A percentile compares a stretch with the other conserved stretches of the same genome.
phyloP scores from a whole-genome alignment of 2,113 vertebrate species.

The Lasiurus cinereus region DNA sequence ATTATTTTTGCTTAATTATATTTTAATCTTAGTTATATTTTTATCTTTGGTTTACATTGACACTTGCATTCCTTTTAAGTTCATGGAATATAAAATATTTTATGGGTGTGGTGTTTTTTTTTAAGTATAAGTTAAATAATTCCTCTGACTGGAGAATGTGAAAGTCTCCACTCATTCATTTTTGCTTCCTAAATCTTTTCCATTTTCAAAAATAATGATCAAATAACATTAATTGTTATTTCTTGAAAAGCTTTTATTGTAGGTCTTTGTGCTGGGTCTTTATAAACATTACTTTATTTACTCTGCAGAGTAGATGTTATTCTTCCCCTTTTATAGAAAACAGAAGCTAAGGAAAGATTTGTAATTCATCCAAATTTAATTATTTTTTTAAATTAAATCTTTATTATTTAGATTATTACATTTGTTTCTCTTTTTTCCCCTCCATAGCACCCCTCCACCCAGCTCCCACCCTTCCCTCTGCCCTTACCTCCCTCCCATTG shows the following conservation, averaged over 20 bases:
- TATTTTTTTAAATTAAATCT: too few relatives aligned
- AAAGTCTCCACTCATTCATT: background rate
- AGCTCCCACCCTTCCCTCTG: too few relatives aligned
- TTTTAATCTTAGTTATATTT: background rate
- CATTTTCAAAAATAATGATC: constrained; percentile 2
- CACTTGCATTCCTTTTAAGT: constrained; percentile 28
- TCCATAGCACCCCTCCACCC: too few relatives aligned
- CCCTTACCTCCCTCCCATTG: too few relatives aligned
- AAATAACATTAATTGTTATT: background rate
- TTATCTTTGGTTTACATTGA: background rate
- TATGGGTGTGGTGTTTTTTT: background rate
- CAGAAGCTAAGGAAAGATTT: background rate
- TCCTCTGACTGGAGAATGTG: background rate
- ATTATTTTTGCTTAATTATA: background rate
- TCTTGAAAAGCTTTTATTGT: background rate
- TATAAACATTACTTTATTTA: background rate
- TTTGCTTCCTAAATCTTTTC: constrained; percentile 29
- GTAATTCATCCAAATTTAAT: background rate
- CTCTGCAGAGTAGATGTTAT: background rate
- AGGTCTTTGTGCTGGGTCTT: background rate
- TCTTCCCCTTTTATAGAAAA: background rate
- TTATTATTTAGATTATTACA: too few relatives aligned
- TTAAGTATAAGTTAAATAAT: constrained; percentile 49
- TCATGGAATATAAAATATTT: background rate
- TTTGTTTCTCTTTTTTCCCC: too few relatives aligned